Evolutionary conservation across 2,888 invertebrate species (phyloP).

Genomic region (Ptychoptera contaminata): DNA sequence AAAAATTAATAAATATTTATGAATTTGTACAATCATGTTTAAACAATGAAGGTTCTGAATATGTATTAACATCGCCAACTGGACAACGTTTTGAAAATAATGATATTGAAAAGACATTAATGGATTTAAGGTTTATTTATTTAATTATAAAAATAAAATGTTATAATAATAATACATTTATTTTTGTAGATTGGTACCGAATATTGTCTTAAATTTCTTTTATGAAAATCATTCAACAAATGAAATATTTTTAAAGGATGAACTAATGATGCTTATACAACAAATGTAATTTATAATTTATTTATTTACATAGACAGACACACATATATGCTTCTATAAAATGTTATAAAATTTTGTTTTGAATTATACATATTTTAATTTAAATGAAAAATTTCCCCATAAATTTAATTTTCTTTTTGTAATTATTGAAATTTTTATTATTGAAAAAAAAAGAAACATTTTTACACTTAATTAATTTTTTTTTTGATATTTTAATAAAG

Average conservation of each 20-base stretch:
- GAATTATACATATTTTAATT: no score
- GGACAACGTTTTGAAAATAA: conserved; percentile 48
- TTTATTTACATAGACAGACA: no score
- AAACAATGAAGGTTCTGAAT: conserved; percentile 48
- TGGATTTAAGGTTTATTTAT: conserved; percentile 36
- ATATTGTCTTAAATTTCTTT: conserved; percentile 61
- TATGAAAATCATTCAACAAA: conserved; percentile 43
- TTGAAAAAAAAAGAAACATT: no score
- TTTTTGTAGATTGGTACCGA: conserved; percentile 56
- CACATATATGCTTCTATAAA: no score
- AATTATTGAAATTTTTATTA: no score
- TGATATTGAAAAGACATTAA: conserved; percentile 55
- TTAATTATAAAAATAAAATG: background rate
- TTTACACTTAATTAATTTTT: no score
- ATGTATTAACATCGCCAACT: conserved; percentile 49
- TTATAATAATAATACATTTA: background rate
- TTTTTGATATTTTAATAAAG: no score
- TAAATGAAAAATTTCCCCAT: no score
- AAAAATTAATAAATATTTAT: conserved; percentile 54
- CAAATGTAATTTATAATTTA: conserved; percentile 6
- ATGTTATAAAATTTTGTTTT: no score
- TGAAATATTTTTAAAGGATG: conserved; percentile 54
- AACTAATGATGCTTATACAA: conserved; percentile 54
- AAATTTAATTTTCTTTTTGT: no score
- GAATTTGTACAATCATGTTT: conserved; percentile 69